A percentile compares a stretch with the other conserved stretches of the same genome.
phyloP scores from a whole-genome alignment of 30 jellyfish, hydroid and myxozoan species.

The Morbakka virulenta region DNA sequence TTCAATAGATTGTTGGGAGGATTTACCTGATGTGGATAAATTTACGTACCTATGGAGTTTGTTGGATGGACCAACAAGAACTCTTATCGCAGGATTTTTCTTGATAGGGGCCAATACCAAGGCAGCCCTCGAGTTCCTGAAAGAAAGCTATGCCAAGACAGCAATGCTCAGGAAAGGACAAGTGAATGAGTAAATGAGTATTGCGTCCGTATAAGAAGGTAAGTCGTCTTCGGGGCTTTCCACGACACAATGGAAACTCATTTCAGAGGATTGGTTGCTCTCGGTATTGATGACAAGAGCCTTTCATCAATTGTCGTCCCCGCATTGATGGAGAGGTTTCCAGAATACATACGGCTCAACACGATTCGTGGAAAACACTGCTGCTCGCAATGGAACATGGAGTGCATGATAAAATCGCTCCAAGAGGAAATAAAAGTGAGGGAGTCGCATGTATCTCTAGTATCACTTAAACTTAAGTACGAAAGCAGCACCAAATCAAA shows the following conservation, averaged over 20 bases:
- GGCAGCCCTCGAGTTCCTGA: conserved; percentile 19
- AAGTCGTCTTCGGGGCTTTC: not conserved
- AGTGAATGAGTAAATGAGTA: conserved; percentile 7
- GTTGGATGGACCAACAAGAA: too few relatives aligned
- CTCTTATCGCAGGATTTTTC: conserved; percentile 27
- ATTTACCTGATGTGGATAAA: too few relatives aligned
- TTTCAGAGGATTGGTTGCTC: conserved; percentile 21
- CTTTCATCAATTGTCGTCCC: conserved; percentile 1
- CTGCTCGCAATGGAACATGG: too few relatives aligned
- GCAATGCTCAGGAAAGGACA: conserved; percentile 19
- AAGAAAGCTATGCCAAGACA: conserved; percentile 40
- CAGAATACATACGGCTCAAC: conserved; percentile 1
- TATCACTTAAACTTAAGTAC: too few relatives aligned
- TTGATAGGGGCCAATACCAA: conserved; percentile 17
- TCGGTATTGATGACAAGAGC: not conserved
- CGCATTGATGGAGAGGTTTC: not conserved
- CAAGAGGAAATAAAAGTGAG: too few relatives aligned
- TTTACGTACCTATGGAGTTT: too few relatives aligned
- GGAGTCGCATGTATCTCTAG: too few relatives aligned
- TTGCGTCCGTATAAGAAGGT: conserved; percentile 18
- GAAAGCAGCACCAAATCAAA: too few relatives aligned
- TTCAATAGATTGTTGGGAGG: too few relatives aligned
- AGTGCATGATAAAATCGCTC: too few relatives aligned
- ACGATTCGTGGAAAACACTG: conserved; percentile 3
- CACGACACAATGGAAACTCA: conserved; percentile 30